Conservation (phyloP, 2,888 invertebrate genomes). For the Agelastica alni region DNA sequence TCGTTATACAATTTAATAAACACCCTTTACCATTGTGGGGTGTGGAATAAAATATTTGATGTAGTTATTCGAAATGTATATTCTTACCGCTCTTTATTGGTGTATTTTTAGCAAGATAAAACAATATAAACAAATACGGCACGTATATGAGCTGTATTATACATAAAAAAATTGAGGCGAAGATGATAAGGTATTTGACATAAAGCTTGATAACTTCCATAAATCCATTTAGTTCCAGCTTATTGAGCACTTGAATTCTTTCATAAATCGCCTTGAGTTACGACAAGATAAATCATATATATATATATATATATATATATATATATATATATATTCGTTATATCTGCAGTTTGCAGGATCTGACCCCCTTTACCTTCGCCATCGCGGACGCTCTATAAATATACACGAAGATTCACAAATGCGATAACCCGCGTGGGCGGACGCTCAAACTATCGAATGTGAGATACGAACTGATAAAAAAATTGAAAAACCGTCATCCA, state of each 20-base stretch:
- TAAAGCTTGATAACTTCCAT: constrained; percentile 49
- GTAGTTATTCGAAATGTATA: no score
- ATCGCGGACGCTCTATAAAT: constrained; percentile 48
- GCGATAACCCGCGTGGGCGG: constrained; percentile 49
- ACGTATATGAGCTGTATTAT: not conserved
- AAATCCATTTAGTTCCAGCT: constrained; percentile 50
- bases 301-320: no score
- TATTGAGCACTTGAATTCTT: constrained; percentile 47
- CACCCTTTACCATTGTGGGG: no score
- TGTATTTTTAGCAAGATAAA: not conserved
- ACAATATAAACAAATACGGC: constrained; percentile 12
- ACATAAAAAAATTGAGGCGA: constrained; percentile 43
- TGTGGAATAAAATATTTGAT: no score
- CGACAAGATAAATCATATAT: constrained; percentile 48
- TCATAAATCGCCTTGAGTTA: constrained; percentile 44
- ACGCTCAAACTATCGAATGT: constrained; percentile 50
- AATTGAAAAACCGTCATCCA: constrained; percentile 46
- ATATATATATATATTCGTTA: no score
- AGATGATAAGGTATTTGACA: constrained; percentile 44
- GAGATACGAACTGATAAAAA: constrained; percentile 49
- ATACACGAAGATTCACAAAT: constrained; percentile 48
- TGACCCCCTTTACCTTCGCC: constrained; percentile 42
- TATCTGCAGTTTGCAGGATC: constrained; percentile 49
- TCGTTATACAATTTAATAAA: no score
- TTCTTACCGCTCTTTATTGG: not conserved